Evolutionary conservation across 2,888 invertebrate species (phyloP).

Genomic region (Drosophila neutralis): DNA sequence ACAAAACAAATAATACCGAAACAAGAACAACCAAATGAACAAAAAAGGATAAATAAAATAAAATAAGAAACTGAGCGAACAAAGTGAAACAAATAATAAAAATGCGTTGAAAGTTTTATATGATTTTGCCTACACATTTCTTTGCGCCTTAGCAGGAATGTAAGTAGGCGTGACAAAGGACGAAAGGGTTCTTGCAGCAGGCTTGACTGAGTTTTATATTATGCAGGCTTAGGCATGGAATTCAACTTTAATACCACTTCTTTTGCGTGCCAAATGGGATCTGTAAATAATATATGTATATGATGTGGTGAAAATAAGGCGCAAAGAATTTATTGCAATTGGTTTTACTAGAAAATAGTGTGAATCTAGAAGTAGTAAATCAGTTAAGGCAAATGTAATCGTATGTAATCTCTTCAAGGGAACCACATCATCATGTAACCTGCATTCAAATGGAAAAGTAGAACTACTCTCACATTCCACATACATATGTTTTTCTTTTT

Average conservation of each 20-base stretch:
- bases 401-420: background rate
- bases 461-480: rapidly evolving
- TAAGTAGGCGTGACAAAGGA: slow-evolving; percentile 58
- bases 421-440: background rate
- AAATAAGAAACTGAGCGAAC: slow-evolving; percentile 14
- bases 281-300: slow-evolving; percentile 40
- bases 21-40: slow-evolving; percentile 5
- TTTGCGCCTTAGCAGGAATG: slow-evolving; percentile 23
- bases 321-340: background rate
- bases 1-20: slow-evolving; percentile 37
- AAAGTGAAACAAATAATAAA: slow-evolving; percentile 59
- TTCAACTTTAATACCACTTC: slow-evolving; percentile 16
- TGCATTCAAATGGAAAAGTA: background rate
- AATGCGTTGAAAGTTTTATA: slow-evolving; percentile 65
- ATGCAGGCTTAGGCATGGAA: slow-evolving; percentile 22
- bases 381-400: background rate
- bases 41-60: slow-evolving; percentile 25
- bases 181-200: slow-evolving; percentile 45
- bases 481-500: background rate
- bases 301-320: slow-evolving; percentile 24
- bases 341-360: background rate
- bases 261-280: slow-evolving; percentile 12
- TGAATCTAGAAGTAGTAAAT: background rate
- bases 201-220: slow-evolving; percentile 22
- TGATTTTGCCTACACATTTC: slow-evolving; percentile 34